Base-by-base conservation (phyloP, 1,140 invertebrate species). In the Aphelenchoides avenae region DNA sequence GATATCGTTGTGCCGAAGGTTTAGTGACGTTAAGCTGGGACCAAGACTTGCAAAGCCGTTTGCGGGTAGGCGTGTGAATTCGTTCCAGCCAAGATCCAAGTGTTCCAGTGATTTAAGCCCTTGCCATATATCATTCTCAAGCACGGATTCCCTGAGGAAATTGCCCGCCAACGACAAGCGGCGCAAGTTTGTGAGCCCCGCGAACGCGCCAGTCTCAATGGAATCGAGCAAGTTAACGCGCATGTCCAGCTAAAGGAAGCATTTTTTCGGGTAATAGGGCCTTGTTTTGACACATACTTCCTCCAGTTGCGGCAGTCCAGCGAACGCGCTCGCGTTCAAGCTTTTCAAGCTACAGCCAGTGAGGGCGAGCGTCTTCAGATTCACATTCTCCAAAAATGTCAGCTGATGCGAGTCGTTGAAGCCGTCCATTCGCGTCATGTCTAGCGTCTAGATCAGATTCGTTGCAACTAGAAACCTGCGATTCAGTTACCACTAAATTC, bases 371-470 rank as follows among this genome's bases (percentile, higher is more conserved):
- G 44, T 15, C 43, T 61, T 66, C 30, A 61, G 20, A 5, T 20
- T 68, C 30, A 42, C 37, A 15, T 36, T 53, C 31, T 46, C 18
- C n/a, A 59, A 63, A 4, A 50, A 7, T 15, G 6, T 11, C 37
- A 66, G 52, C 18, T 65, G 30, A 13, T 64, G 24, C 2, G 11
- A 42, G 18, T n/a, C 37, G 3, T 47, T 27, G 15, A 64, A 49
- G 22, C 61, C 61, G 31, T 64, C 61, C 57, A 64, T 64, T 62
- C 61, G 52, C 3, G 64, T 67, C 40, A 64, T 22, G 34, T 64
- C 61, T 15, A 64, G 29, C n/a, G 22, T 43, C 61, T 64, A 4
- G n/a, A 64, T 11, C 5, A 37, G 11, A 26, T 27, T 65, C 46
- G 22, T 20, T 58, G 2, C 0, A 30, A 20, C n/a, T 31, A 29